Evolutionary conservation across 2,888 invertebrate genomes (phyloP), one percentile per base, ranked within the genome.

Genomic region (Zootermopsis nevadensis): DNA sequence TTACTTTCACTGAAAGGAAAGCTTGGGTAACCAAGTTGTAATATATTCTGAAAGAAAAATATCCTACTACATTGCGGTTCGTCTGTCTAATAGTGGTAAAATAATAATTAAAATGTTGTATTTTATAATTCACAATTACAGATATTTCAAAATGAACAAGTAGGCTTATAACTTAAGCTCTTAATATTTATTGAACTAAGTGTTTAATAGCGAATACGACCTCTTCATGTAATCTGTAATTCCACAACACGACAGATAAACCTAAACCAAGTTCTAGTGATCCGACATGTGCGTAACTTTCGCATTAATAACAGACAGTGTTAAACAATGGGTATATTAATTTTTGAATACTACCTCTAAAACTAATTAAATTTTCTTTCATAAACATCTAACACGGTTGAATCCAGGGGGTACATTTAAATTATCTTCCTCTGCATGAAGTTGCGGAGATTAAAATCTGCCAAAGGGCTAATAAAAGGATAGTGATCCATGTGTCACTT

Each of bases 391-490:
- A 60, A 60, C n/a, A 8, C 60, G 60, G 60, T 3, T 0, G 10
- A 27, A n/a, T 27, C 60, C 60, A 27, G 27, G 27, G 60, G 60
- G 60, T 27, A n/a, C n/a, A n/a, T n/a, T n/a, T n/a, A 60, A 27
- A 60, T 60, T 60, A 60, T 7, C 60, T 60, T 60, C 27, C 60
- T 60, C 60, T 60, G n/a, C 48, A 19, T 48, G 48, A 48, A 48
- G 12, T 27, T 60, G 60, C n/a, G n/a, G 60, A 60, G 60, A 60
- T 60, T 60, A 60, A 60, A 60, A 60, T 10, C 60, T 60, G 60
- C n/a, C 60, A 27, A 60, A 60, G 27, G 15, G 27, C 4, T 60
- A 12, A 15, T 15, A 42, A 42, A 42, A 12, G 42, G 8, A 1
- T 42, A 42, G 42, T 55, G 55, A 24, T 19, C 15, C 22, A 55